These are phyloP conservation scores for Oligia fasciuncula DNA, from an alignment of 2,888 invertebrate species.

Conservation along the genomic window DNA sequence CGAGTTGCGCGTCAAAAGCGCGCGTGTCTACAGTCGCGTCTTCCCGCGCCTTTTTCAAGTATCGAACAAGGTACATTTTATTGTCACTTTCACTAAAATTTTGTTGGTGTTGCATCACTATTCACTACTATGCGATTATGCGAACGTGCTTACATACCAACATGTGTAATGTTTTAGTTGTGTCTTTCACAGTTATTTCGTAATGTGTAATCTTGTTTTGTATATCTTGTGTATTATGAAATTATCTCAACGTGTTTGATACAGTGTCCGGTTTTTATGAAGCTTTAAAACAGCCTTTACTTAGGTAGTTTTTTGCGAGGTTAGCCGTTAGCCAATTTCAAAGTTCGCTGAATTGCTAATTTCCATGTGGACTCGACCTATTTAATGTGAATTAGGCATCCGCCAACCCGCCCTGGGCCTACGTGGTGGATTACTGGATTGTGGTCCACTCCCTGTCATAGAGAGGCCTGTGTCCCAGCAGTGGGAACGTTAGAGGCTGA, in stretches of 20 bases:
- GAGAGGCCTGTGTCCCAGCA: not conserved
- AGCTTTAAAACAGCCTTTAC: not conserved
- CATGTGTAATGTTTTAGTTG: constrained; percentile 10
- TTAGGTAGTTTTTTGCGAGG: not conserved
- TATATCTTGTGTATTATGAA: constrained; percentile 41
- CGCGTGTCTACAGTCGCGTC: constrained; percentile 44
- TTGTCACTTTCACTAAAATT: constrained; percentile 59
- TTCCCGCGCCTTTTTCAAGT: constrained; percentile 54
- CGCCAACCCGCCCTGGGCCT: not conserved
- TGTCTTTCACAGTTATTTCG: constrained; percentile 47
- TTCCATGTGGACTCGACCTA: not conserved
- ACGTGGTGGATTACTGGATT: not conserved
- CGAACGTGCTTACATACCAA: constrained; percentile 30
- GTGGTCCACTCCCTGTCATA: not conserved
- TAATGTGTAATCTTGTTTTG: constrained; percentile 53
- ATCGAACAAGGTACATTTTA: constrained; percentile 61
- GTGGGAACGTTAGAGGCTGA: not conserved
- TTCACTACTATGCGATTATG: constrained; percentile 7
- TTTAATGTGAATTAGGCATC: constrained; percentile 5
- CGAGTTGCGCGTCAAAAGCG: constrained; percentile 54
- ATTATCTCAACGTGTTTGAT: constrained; percentile 30
- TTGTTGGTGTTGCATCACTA: constrained; percentile 56
- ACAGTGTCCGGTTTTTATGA: not conserved
- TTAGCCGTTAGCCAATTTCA: not conserved
- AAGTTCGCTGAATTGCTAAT: constrained; percentile 7